Evolutionary conservation across 1,140 invertebrate genomes (phyloP).

Genomic region (Aphidius gifuensis): DNA sequence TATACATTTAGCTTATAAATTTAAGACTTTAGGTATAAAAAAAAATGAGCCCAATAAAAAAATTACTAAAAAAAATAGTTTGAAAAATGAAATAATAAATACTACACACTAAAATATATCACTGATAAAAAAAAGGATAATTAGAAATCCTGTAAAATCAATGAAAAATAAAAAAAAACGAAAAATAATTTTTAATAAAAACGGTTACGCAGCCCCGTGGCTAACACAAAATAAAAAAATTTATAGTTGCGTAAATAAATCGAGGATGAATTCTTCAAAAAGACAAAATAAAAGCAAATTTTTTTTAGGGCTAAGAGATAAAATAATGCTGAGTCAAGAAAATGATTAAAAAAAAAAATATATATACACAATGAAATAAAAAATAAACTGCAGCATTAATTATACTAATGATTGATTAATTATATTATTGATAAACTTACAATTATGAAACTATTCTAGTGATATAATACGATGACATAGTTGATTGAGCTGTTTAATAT

Average conservation of each 20-base stretch:
- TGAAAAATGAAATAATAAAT: slow-evolving; percentile 15
- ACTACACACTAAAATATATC: slow-evolving; percentile 3
- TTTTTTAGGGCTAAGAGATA: slow-evolving; percentile 2
- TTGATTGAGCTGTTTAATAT: slow-evolving; percentile 58
- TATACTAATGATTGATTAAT: slow-evolving; percentile 47
- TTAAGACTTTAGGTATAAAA: slow-evolving; percentile 42
- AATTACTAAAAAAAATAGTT: slow-evolving; percentile 5
- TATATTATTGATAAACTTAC: slow-evolving; percentile 57
- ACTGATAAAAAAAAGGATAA: slow-evolving; percentile 17
- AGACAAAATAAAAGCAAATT: slow-evolving; percentile 7
- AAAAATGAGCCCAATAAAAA: background rate
- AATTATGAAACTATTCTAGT: slow-evolving; percentile 54
- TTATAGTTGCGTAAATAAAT: slow-evolving; percentile 18
- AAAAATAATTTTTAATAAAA: background rate
- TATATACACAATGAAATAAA: slow-evolving; percentile 15
- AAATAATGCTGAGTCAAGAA: slow-evolving; percentile 4
- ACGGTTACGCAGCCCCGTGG: slow-evolving; percentile 16
- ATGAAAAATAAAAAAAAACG: slow-evolving; percentile 6
- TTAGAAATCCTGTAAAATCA: slow-evolving; percentile 5
- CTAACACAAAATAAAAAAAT: slow-evolving; percentile 14
- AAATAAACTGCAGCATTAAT: slow-evolving; percentile 48
- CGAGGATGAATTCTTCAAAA: slow-evolving; percentile 1
- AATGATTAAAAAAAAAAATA: slow-evolving; percentile 2
- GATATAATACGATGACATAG: slow-evolving; percentile 55
- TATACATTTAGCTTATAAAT: slow-evolving; percentile 54